Evolutionary conservation across 2,888 invertebrate species (phyloP).

Genomic region (Cryptus armator): DNA sequence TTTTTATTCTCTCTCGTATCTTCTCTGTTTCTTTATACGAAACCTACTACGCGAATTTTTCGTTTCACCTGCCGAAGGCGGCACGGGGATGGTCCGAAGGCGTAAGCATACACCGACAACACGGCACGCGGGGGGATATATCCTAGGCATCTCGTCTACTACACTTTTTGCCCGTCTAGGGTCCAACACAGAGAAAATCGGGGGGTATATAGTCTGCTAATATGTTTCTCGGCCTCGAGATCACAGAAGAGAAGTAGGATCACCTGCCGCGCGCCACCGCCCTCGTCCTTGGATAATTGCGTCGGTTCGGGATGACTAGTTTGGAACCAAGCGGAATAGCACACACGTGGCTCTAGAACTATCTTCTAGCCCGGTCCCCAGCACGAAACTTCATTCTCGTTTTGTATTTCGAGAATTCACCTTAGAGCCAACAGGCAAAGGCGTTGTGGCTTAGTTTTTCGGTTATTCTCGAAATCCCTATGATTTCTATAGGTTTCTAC

Average conservation of each 20-base stretch:
- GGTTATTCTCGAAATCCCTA: conserved; percentile 68
- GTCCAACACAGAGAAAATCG: conserved; percentile 74
- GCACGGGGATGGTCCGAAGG: conserved; percentile 70
- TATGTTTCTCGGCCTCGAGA: conserved; percentile 75
- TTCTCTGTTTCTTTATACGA: conserved; percentile 67
- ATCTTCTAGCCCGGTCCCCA: conserved; percentile 51
- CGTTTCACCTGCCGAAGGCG: conserved; percentile 80
- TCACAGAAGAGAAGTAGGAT: conserved; percentile 64
- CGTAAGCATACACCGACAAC: conserved; percentile 68
- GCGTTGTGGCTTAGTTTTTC: conserved; percentile 65
- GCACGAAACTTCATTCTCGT: conserved; percentile 50
- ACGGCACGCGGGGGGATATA: conserved; percentile 69
- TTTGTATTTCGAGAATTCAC: conserved; percentile 61
- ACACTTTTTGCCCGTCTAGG: conserved; percentile 80
- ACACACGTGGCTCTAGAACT: conserved; percentile 50
- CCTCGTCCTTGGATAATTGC: conserved; percentile 82
- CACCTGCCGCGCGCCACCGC: conserved; percentile 80
- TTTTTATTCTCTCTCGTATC: conserved; percentile 69
- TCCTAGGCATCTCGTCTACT: conserved; percentile 80
- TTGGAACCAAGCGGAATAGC: conserved; percentile 31
- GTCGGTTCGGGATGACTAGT: conserved; percentile 71
- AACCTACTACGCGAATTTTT: conserved; percentile 74
- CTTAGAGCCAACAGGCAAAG: conserved; percentile 50
- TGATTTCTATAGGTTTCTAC: conserved; percentile 57
- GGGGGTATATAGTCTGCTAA: conserved; percentile 76